These are phyloP conservation scores for Sebastolobus alascanus DNA, from an alignment of 2,797 vertebrate genomes.

Conservation along the genomic window DNA sequence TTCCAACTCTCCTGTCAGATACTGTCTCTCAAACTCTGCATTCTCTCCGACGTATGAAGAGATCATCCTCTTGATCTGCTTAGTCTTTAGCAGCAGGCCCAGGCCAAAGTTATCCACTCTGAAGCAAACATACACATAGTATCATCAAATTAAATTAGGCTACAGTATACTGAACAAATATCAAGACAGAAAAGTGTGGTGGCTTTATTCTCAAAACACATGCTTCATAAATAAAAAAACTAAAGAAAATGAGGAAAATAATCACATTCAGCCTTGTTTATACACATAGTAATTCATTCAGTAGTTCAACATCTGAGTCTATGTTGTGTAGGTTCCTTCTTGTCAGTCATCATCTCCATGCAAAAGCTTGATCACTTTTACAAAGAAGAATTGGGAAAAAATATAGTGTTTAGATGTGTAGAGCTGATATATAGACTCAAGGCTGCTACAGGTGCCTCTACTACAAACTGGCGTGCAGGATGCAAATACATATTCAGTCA, in stretches of 20 bases:
- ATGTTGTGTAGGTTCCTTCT: no score
- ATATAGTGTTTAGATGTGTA: not conserved
- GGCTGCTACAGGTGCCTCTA: not conserved
- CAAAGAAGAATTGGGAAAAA: not conserved
- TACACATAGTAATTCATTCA: not conserved
- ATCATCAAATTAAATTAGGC: not conserved
- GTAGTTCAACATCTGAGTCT: not conserved
- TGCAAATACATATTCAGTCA: not conserved
- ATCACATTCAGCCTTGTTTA: not conserved
- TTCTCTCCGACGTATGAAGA: slow-evolving; percentile 98
- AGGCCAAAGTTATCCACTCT: slow-evolving; percentile 98
- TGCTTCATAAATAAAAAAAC: not conserved
- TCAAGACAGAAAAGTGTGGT: not conserved
- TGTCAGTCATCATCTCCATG: not conserved
- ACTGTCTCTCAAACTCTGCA: slow-evolving; percentile 96
- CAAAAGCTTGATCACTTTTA: not conserved
- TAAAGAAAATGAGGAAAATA: not conserved
- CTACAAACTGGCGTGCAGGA: not conserved
- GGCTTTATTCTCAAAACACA: not conserved
- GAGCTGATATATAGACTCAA: not conserved
- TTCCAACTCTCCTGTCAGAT: slow-evolving; percentile 94
- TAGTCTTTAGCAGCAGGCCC: slow-evolving; percentile 92
- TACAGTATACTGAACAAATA: not conserved
- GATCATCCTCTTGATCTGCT: slow-evolving; percentile 98
- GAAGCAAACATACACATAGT: slow-evolving; percentile 37